These are phyloP conservation scores for Aphidius gifuensis DNA, from an alignment of 1,140 invertebrate species.

Conservation along the genomic window DNA sequence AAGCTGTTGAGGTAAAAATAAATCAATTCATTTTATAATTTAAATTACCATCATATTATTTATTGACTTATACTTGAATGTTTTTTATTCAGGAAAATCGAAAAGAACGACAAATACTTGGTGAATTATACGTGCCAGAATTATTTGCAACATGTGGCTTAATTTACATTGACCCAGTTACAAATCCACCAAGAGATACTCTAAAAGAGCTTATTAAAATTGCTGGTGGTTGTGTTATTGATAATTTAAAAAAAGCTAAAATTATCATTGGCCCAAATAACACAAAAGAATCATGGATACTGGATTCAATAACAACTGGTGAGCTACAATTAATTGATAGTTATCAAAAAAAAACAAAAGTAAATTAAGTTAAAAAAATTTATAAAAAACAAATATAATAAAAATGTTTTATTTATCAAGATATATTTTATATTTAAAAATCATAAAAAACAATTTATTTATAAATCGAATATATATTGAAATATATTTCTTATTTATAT, in stretches of 20 bases:
- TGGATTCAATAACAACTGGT: constrained; percentile 51
- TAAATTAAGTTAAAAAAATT: not conserved
- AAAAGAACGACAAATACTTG: constrained; percentile 46
- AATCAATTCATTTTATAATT: not conserved
- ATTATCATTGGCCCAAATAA: constrained; percentile 40
- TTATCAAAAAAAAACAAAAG: constrained; percentile 30
- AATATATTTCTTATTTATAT: too few relatives aligned
- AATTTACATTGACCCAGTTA: constrained; percentile 42
- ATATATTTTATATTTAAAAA: too few relatives aligned
- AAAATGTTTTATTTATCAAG: too few relatives aligned
- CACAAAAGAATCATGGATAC: constrained; percentile 46
- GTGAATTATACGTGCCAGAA: constrained; percentile 43
- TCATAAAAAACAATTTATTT: too few relatives aligned
- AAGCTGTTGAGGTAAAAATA: constrained; percentile 42
- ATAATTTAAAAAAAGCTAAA: constrained; percentile 37
- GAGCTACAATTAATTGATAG: constrained; percentile 37
- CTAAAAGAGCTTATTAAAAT: constrained; percentile 49
- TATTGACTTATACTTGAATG: not conserved
- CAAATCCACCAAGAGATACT: constrained; percentile 34
- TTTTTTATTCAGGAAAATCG: constrained; percentile 44
- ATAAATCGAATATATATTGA: too few relatives aligned
- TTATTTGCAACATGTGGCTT: constrained; percentile 46
- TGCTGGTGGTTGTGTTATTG: constrained; percentile 44
- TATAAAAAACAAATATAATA: too few relatives aligned
- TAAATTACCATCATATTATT: not conserved